Evolutionary conservation across 1,140 invertebrate genomes (phyloP).

Genomic region (Cotesia glomerata): DNA sequence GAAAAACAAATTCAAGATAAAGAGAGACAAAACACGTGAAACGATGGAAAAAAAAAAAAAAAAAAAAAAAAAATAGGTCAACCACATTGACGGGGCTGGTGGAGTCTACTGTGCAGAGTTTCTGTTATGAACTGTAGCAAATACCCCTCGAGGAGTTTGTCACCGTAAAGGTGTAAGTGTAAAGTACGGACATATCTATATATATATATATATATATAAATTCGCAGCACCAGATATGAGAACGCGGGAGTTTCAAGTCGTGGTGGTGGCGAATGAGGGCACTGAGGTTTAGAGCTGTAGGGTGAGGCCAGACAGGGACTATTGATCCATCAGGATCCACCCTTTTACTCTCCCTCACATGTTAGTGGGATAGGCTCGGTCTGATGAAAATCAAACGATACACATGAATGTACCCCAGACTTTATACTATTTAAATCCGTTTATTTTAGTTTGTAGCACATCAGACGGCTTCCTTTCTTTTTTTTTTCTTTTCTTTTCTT

Average conservation of each 20-base stretch:
- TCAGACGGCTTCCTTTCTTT: too few species aligned
- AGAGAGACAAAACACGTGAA: slow-evolving; percentile 42
- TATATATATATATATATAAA: neutral
- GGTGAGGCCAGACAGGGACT: slow-evolving; percentile 60
- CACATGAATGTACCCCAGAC: too few species aligned
- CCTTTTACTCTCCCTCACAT: slow-evolving; percentile 34
- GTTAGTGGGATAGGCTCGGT: slow-evolving; percentile 40
- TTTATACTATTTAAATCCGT: too few species aligned
- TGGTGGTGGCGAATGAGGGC: slow-evolving; percentile 46
- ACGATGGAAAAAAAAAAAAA: slow-evolving; percentile 43
- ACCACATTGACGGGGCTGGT: slow-evolving; percentile 12
- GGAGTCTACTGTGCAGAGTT: neutral
- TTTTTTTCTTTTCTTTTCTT: too few species aligned
- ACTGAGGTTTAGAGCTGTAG: slow-evolving; percentile 48
- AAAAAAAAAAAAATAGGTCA: slow-evolving; percentile 45
- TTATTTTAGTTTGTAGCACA: too few species aligned
- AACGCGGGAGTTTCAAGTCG: slow-evolving; percentile 40
- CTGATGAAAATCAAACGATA: slow-evolving; percentile 18
- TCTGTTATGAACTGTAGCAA: neutral
- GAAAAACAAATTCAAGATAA: slow-evolving; percentile 39
- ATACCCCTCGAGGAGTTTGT: slow-evolving; percentile 6
- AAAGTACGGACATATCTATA: slow-evolving; percentile 31
- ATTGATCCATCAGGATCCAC: slow-evolving; percentile 57
- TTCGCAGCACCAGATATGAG: neutral
- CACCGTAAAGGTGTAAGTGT: neutral